These are phyloP conservation scores for Artemia sinica DNA, from an alignment of 2,888 invertebrate genomes.

Conservation along the genomic window DNA sequence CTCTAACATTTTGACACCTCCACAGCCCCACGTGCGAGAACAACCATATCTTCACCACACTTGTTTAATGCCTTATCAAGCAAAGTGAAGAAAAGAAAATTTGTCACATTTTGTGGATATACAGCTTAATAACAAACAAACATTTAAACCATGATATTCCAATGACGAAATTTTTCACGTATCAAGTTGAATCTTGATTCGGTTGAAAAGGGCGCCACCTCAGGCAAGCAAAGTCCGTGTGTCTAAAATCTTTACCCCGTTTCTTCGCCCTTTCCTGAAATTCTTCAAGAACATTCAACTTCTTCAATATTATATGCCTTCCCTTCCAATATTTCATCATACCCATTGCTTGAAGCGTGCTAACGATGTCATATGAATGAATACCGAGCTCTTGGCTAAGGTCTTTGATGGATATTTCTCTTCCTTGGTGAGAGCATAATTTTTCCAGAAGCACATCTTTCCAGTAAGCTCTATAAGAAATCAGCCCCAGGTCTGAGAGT, in stretches of 20 bases:
- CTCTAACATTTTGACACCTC: no score
- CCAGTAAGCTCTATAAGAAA: constrained; percentile 97
- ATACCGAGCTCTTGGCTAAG: constrained; percentile 79
- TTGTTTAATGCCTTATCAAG: no score
- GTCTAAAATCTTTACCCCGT: constrained; percentile 55
- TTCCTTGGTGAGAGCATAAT: constrained; percentile 70
- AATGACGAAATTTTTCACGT: no score
- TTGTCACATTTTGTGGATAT: no score
- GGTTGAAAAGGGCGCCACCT: constrained; percentile 57
- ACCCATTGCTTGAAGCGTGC: constrained; percentile 83
- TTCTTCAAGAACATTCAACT: constrained; percentile 86
- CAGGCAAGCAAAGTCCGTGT: constrained; percentile 69
- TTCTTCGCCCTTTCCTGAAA: constrained; percentile 64
- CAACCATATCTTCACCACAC: no score
- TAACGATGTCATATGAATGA: constrained; percentile 90
- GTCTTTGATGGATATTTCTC: constrained; percentile 65
- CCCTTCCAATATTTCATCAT: constrained; percentile 99
- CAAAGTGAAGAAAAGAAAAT: no score
- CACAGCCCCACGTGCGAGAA: no score
- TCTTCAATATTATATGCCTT: constrained; percentile 85
- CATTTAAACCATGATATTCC: no score
- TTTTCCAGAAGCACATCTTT: constrained; percentile 84
- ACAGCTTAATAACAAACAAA: no score
- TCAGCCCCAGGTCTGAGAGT: constrained; percentile 84
- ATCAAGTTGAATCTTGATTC: constrained; percentile 4